Base-by-base conservation (phyloP, 2,113 vertebrate genomes). In the Bungarus multicinctus region DNA sequence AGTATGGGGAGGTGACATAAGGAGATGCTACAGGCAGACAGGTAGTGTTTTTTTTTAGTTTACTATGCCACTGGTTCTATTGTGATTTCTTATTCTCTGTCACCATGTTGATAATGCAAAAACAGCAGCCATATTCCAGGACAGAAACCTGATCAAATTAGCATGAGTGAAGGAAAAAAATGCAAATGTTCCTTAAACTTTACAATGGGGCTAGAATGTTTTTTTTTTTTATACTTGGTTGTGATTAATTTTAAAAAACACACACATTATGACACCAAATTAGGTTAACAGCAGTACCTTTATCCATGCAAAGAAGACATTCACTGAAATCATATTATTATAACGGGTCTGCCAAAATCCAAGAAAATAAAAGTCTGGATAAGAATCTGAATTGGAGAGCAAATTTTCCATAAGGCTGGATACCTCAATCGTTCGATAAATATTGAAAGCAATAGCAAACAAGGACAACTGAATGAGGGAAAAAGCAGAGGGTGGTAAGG, bases 321-420 rank as follows among this genome's bases (percentile, higher is more conserved):
- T 97, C 93, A 97, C 87, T 74, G 97, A 97, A 94, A 97, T 90
- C 88, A 92, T 91, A 55, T 96, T 95, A 27, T 97, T 97, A 93
- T 97, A 97, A 90, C 95, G 95, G 90, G 95, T 93, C 89, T 96
- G 92, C 94, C 96, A 97, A 88, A 93, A 96, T 50, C 96, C 96
- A 92, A 97, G 97, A 92, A 97, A 98, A 93, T 96, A 96, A 87
- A 97, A 97, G 50, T 97, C 94, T 93, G 97, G 95, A 89, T 97
- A 98, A 2, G 52, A 47, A 0, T 57, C 34, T 55, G 95, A 95
- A 85, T 88, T 94, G 94, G 95, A 69, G 34, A 98, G 95, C 92
- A 98, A 94, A 16, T 94, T 30, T 94, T 96, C 94, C 94, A 98
- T 95, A 2, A 97, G 93, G 88, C 92, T 86, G 60, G 91, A 95